Conservation (phyloP, 1,140 invertebrate genomes). For the Ectropis grisescens region DNA sequence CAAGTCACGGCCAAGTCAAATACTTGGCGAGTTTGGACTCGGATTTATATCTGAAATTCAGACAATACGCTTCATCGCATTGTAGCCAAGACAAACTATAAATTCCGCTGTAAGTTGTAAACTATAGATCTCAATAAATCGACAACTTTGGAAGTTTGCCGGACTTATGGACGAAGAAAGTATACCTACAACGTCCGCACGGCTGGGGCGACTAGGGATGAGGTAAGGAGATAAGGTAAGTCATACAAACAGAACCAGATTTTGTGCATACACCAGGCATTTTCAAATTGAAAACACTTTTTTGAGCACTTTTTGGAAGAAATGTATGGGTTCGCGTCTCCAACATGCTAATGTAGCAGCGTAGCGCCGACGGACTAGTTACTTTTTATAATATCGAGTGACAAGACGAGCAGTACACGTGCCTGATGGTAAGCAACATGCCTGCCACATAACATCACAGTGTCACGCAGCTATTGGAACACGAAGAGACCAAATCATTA, state of each 20-base stretch:
- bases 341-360: too few relatives aligned
- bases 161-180: conserved; percentile 63
- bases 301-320: not conserved
- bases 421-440: too few relatives aligned
- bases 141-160: conserved; percentile 51
- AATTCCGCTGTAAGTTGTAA: not conserved
- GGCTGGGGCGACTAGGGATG: conserved; percentile 7
- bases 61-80: too few relatives aligned
- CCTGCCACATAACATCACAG: too few relatives aligned
- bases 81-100: not conserved
- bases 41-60: not conserved
- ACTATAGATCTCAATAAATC: conserved; percentile 36
- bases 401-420: too few relatives aligned
- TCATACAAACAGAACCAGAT: too few relatives aligned
- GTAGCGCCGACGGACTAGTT: not conserved
- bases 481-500: too few relatives aligned
- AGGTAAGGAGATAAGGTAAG: too few relatives aligned
- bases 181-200: conserved; percentile 27
- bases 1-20: conserved; percentile 5
- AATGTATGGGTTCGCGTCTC: too few relatives aligned
- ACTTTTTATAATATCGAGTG: too few relatives aligned
- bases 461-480: too few relatives aligned
- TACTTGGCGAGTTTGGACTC: not conserved
- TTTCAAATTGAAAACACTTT: not conserved
- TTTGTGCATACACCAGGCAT: not conserved